Percentiles rank a stretch among this genome's conserved stretches.
phyloP scores from a whole-genome alignment of 2,797 vertebrate genomes.

The Rhinichthys osculus region DNA sequence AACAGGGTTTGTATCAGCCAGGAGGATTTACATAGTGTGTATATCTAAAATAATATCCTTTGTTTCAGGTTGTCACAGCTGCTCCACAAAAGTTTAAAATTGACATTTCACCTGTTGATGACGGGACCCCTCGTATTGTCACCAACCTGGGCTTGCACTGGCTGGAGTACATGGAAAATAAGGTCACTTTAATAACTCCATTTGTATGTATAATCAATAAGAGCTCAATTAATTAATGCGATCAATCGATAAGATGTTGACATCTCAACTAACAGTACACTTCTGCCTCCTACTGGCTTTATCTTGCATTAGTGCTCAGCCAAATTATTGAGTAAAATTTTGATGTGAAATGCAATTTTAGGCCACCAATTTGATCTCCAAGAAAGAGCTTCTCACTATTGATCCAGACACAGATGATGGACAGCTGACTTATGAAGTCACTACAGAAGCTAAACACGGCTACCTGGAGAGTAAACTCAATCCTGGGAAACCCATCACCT shows the following conservation, averaged over 20 bases:
- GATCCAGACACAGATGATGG: conserved; percentile 92
- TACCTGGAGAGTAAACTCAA: conserved; percentile 90
- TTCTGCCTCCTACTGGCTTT: conserved; percentile 57
- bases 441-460: conserved; percentile 82
- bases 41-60: not conserved
- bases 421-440: conserved; percentile 91
- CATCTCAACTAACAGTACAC: not conserved
- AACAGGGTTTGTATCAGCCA: not conserved
- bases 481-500: conserved; percentile 73
- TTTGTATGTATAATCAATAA: not conserved
- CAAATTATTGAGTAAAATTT: not conserved
- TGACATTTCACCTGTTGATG: conserved; percentile 89
- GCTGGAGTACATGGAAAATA: conserved; percentile 91
- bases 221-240: not conserved
- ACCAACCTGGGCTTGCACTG: conserved; percentile 96
- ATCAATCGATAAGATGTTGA: not conserved
- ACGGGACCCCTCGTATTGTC: conserved; percentile 90
- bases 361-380: conserved; percentile 93
- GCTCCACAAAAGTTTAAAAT: conserved; percentile 91
- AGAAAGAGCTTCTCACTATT: conserved; percentile 92
- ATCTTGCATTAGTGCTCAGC: not conserved
- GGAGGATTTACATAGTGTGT: not conserved
- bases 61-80: conserved; percentile 85
- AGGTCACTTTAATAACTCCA: conserved; percentile 75
- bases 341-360: conserved; percentile 62